A percentile compares a stretch with the other conserved stretches of the same genome.
Evolutionary conservation across 2,797 vertebrate genomes (phyloP).

Genomic region (Alca torda): DNA sequence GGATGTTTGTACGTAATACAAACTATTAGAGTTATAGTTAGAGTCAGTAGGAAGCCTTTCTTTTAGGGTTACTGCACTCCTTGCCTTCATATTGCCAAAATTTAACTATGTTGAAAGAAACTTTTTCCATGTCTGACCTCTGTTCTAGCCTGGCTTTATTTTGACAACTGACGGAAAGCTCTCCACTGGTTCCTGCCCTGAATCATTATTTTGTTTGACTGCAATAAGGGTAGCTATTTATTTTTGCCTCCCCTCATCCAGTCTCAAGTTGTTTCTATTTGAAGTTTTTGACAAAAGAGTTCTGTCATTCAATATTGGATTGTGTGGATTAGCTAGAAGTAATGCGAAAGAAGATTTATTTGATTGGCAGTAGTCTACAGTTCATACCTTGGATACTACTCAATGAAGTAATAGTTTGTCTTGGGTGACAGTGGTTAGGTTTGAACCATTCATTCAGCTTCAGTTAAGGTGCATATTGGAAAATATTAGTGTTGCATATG

Average conservation of each 20-base stretch:
- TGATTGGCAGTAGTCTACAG: neutral
- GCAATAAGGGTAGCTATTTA: neutral
- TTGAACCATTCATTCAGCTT: neutral
- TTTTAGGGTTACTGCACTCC: neutral
- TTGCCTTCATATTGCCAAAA: neutral
- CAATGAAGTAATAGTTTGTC: neutral
- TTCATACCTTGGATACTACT: neutral
- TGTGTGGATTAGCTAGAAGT: neutral
- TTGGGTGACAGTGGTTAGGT: neutral
- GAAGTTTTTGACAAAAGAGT: neutral
- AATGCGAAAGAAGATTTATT: neutral
- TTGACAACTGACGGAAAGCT: neutral
- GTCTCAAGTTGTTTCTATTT: neutral
- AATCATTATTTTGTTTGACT: neutral
- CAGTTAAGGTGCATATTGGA: neutral
- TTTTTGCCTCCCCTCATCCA: neutral
- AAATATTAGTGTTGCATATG: neutral
- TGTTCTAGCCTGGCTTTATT: neutral
- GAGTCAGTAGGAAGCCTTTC: neutral
- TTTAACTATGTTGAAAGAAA: neutral
- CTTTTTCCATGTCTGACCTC: slow-evolving; percentile 12
- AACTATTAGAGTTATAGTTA: neutral
- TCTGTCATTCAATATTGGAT: neutral
- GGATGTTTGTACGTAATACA: neutral
- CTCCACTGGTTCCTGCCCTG: neutral